Base-by-base conservation (phyloP, 2,113 vertebrate genomes). In the Nesospiza acunhae region DNA sequence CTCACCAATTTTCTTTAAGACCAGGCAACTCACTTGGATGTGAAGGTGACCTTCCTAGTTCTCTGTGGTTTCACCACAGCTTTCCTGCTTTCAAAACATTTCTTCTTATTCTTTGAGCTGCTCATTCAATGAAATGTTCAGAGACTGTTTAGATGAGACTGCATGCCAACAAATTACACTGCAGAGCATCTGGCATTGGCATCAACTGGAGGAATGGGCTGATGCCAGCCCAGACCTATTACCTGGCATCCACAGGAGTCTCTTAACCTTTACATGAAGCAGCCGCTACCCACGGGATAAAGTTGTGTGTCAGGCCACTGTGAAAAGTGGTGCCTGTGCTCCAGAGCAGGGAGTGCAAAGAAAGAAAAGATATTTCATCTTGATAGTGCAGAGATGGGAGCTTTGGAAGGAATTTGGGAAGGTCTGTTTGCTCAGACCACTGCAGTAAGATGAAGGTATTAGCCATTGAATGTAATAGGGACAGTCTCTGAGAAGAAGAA, bases 141-240 rank as follows among this genome's bases (percentile, higher is more conserved):
- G 62, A 63, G 42, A 11, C 12, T 15, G 35, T 63, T 39, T 30
- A 69, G 67, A 44, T 33, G 33, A 10, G 37, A 88, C 21, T 74
- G 41, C 41, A 73, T 58, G 72, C 70, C 90, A 83, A 33, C 35
- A 81, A 86, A 92, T 90, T 67, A 95, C 75, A 78, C 67, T 6
- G 2, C 2, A 58, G 55, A 86, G 68, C 83, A 92, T 66, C 76
- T 89, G 90, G 80, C 55, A 67, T 26, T 88, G 79, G 76, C 90
- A 89, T 28, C 67, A 81, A 10, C 31, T 35, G 50, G 42, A 74
- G 67, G 39, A 89, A 92, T 22, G 68, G 58, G 81, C 35, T 72
- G 41, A 47, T 72, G 90, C 58, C 92, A 95, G 84, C 47, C 39
- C 78, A 95, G 56, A 82, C 35, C 74, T 87, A 67, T 87, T 92